Evolutionary conservation across 2,113 vertebrate genomes (phyloP).

Genomic region (Eonycteris spelaea): DNA sequence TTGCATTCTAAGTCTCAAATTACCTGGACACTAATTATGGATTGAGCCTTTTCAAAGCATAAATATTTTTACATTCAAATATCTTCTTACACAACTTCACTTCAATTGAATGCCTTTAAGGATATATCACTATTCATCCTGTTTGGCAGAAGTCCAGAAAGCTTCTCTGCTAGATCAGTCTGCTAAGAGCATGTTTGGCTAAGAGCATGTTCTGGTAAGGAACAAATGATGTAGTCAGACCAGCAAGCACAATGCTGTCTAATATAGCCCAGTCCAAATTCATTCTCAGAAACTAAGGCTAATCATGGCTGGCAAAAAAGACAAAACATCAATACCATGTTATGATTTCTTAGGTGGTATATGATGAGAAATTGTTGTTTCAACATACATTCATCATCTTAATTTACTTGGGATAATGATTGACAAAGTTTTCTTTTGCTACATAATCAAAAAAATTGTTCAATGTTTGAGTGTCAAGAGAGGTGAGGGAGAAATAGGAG

Average conservation of each 20-base stretch:
- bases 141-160: neutral
- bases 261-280: neutral
- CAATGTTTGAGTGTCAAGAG: neutral
- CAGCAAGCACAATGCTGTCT: neutral
- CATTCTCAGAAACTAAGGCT: neutral
- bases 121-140: neutral
- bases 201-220: neutral
- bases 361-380: neutral
- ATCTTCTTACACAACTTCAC: neutral
- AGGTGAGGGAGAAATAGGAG: neutral
- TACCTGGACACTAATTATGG: neutral
- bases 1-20: neutral
- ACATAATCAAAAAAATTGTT: neutral
- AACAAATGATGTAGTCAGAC: neutral
- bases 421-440: conserved; percentile 13
- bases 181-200: neutral
- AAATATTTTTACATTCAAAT: neutral
- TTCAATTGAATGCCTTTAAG: neutral
- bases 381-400: neutral
- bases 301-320: neutral
- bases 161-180: neutral
- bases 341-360: neutral
- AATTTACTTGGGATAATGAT: neutral
- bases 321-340: neutral
- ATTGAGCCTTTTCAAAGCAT: neutral